These are phyloP conservation scores for Aphaenogaster floridana DNA, from an alignment of 1,140 invertebrate genomes.

Conservation along the genomic window DNA sequence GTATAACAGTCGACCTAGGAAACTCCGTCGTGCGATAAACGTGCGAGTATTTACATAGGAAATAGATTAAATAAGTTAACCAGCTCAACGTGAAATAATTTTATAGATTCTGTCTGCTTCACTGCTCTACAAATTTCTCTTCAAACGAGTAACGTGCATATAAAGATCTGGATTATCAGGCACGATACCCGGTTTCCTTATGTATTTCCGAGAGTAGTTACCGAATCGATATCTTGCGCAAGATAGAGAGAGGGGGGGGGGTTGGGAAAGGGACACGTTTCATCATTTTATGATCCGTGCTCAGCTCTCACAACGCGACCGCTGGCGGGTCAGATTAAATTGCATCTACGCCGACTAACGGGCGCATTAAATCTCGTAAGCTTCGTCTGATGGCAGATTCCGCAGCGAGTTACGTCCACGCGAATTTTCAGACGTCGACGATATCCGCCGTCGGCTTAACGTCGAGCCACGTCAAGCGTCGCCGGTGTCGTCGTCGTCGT, in stretches of 20 bases:
- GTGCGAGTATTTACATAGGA: not conserved
- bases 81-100: not conserved
- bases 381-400: conserved; percentile 47
- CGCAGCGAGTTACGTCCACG: conserved; percentile 49
- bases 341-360: conserved; percentile 57
- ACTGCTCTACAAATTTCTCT: not conserved
- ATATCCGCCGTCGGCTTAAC: conserved; percentile 57
- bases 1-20: not conserved
- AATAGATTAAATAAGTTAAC: not conserved
- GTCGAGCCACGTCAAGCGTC: conserved; percentile 53
- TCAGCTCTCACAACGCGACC: not conserved
- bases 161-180: not conserved
- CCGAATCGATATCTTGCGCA: not conserved
- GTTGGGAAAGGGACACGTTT: conserved; percentile 1
- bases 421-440: conserved; percentile 58
- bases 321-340: conserved; percentile 56
- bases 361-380: conserved; percentile 61
- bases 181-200: not conserved
- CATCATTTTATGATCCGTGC: conserved; percentile 43
- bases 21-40: not conserved
- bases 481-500: conserved; percentile 11
- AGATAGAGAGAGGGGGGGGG: not conserved
- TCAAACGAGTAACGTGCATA: not conserved
- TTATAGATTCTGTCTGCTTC: not conserved
- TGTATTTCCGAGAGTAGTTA: conserved; percentile 35